These are phyloP conservation scores for Maccullochella peelii DNA, from an alignment of 2,113 vertebrate species.

Conservation along the genomic window DNA sequence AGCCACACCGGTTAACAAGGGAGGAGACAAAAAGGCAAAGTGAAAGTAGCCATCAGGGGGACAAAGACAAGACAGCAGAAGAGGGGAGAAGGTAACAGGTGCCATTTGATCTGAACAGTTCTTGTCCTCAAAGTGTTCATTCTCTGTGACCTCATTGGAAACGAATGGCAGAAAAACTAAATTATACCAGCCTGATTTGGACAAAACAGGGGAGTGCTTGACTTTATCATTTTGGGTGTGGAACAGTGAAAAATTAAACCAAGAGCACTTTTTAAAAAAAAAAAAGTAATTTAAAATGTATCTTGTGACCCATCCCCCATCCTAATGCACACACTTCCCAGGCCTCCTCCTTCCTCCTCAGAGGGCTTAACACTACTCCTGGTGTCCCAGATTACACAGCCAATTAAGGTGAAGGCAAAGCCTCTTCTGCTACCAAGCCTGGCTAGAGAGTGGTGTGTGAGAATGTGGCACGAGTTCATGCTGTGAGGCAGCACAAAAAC, in stretches of 20 bases:
- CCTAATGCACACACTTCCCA: conserved; percentile 16
- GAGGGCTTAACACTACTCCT: conserved; percentile 65
- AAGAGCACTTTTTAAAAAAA: background rate
- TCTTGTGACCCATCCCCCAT: conserved; percentile 41
- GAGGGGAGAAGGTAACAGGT: background rate
- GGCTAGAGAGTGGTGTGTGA: conserved; percentile 22
- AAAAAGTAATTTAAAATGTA: conserved; percentile 4
- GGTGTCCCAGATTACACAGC: conserved; percentile 76
- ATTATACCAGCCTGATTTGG: background rate
- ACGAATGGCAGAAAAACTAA: background rate
- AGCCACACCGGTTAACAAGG: background rate
- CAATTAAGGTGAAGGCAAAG: conserved; percentile 75
- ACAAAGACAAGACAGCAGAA: background rate
- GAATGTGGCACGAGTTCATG: conserved; percentile 19
- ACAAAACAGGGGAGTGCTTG: background rate
- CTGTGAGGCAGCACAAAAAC: conserved; percentile 35
- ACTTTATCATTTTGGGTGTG: background rate
- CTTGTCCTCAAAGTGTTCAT: background rate
- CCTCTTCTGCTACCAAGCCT: conserved; percentile 66
- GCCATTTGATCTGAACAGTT: background rate
- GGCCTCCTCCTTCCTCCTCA: conserved; percentile 45
- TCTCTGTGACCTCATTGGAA: background rate
- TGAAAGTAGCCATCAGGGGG: background rate
- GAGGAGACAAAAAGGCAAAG: background rate
- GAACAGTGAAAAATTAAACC: background rate